A percentile compares a stretch with the other conserved stretches of the same genome.
phyloP scores from a whole-genome alignment of 2,888 invertebrate genomes.

The Plebejus anna region DNA sequence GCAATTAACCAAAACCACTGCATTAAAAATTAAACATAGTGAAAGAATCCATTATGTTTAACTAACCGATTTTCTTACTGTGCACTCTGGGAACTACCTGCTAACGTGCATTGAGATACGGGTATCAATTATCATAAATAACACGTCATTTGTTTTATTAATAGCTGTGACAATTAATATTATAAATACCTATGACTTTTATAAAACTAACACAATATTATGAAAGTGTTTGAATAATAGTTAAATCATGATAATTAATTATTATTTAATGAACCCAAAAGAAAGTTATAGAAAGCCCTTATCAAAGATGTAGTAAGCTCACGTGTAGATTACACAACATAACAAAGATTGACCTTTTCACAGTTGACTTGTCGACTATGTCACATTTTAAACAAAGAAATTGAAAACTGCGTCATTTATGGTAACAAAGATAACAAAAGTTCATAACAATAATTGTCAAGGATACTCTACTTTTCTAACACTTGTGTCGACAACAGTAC shows the following conservation, averaged over 20 bases:
- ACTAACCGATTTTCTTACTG: not conserved
- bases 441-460: not conserved
- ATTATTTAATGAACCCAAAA: not conserved
- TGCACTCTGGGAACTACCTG: not conserved
- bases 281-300: not conserved
- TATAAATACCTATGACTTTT: too few species aligned
- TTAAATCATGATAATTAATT: not conserved
- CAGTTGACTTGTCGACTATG: not conserved
- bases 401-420: not conserved
- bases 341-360: not conserved
- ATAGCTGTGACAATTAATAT: not conserved
- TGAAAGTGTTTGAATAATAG: too few species aligned
- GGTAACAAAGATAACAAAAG: slow-evolving; percentile 5
- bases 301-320: not conserved
- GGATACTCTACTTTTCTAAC: not conserved
- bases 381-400: not conserved
- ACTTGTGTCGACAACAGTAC: not conserved
- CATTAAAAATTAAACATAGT: not conserved
- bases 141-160: not conserved
- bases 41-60: not conserved
- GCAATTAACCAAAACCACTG: not conserved
- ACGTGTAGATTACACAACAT: not conserved
- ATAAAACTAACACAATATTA: too few species aligned
- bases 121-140: not conserved
- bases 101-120: not conserved